phyloP scores from a whole-genome alignment of 2,888 invertebrate species.

The Dendrolimus pini region DNA sequence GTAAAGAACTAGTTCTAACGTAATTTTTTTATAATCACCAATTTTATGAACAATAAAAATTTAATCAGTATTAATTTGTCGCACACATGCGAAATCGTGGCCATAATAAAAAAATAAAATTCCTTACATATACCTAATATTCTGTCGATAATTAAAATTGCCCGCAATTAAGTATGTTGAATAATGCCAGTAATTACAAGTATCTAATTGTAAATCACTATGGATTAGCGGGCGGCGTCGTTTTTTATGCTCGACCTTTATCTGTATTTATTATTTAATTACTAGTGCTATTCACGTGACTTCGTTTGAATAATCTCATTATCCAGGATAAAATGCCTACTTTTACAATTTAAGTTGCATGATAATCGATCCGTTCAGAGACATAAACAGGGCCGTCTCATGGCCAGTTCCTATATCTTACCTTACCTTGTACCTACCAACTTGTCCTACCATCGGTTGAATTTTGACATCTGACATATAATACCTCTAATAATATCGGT shows the following conservation, averaged over 20 bases:
- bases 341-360: too few relatives aligned
- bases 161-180: constrained; percentile 49
- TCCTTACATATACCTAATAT: constrained; percentile 32
- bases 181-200: constrained; percentile 53
- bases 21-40: constrained; percentile 6
- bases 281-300: constrained; percentile 13
- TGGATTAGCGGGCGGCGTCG: constrained; percentile 55
- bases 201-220: constrained; percentile 60
- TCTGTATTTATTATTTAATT: constrained; percentile 72
- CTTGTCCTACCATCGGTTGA: too few relatives aligned
- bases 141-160: constrained; percentile 65
- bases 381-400: too few relatives aligned
- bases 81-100: constrained; percentile 22
- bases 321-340: constrained; percentile 35
- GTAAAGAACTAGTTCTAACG: constrained; percentile 1
- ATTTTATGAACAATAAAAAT: constrained; percentile 37
- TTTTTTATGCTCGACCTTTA: constrained; percentile 52
- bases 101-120: constrained; percentile 47
- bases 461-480: too few relatives aligned
- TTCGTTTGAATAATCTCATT: too few relatives aligned
- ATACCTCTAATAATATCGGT: too few relatives aligned
- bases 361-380: too few relatives aligned
- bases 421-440: too few relatives aligned
- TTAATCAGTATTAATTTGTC: constrained; percentile 41
- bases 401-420: too few relatives aligned